A percentile compares a stretch with the other conserved stretches of the same genome.
phyloP scores from a whole-genome alignment of 1,140 invertebrate genomes.

The Steinernema khuongi region DNA sequence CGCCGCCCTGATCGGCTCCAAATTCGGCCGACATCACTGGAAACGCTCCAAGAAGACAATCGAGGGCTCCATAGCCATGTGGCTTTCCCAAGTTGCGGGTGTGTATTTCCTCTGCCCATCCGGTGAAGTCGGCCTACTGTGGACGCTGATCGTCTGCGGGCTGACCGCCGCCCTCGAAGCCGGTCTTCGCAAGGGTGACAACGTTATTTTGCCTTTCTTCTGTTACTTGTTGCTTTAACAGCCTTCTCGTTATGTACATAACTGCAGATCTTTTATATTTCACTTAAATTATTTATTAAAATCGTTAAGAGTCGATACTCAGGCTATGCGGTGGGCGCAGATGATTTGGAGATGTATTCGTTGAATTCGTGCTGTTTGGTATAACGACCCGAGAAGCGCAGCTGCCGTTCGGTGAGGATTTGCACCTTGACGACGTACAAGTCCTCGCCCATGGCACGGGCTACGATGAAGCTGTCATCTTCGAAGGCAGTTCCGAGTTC shows the following conservation, averaged over 20 bases:
- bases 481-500: neutral
- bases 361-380: neutral
- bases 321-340: neutral
- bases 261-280: neutral
- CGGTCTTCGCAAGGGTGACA: slow-evolving; percentile 36
- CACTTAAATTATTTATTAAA: neutral
- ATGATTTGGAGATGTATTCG: neutral
- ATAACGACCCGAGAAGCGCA: neutral
- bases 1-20: slow-evolving; percentile 44
- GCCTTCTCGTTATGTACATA: neutral
- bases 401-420: neutral
- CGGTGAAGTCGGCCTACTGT: slow-evolving; percentile 10
- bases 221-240: slow-evolving; percentile 29
- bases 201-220: slow-evolving; percentile 37
- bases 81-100: slow-evolving; percentile 35
- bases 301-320: too few relatives aligned
- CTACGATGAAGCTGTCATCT: neutral
- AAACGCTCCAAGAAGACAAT: slow-evolving; percentile 33
- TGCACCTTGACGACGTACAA: neutral
- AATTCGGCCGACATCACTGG: slow-evolving; percentile 18
- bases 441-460: neutral
- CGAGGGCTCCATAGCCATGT: slow-evolving; percentile 49
- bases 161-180: slow-evolving; percentile 42
- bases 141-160: slow-evolving; percentile 27
- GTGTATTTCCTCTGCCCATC: neutral